Evolutionary conservation across 1,140 invertebrate genomes (phyloP).

Genomic region (Cotesia glomerata): DNA sequence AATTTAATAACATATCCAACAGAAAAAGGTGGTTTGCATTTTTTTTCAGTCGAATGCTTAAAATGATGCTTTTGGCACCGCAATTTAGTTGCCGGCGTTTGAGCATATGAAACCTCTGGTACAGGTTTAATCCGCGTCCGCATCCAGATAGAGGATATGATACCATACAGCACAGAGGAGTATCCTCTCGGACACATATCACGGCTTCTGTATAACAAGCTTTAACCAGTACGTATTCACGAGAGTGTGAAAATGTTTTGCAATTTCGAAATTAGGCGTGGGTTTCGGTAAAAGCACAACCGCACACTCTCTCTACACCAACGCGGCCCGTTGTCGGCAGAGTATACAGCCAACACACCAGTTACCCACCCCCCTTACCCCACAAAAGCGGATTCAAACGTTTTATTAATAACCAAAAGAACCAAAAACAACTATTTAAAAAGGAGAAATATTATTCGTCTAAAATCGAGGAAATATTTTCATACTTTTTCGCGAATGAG

Average conservation of each 20-base stretch:
- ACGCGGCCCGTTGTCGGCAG: conserved; percentile 33
- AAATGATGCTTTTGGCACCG: conserved; percentile 18
- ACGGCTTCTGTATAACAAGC: no score
- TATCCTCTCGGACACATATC: no score
- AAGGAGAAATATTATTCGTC: no score
- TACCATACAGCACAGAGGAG: no score
- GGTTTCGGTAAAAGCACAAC: conserved; percentile 47
- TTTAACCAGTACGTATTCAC: conserved; percentile 44
- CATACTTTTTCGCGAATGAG: no score
- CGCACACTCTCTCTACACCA: conserved; percentile 49
- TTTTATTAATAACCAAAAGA: background rate
- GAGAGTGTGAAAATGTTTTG: conserved; percentile 63
- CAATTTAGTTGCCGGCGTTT: conserved; percentile 19
- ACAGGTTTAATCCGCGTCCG: no score
- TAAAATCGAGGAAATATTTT: no score
- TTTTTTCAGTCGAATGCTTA: conserved; percentile 2
- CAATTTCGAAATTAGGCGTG: conserved; percentile 59
- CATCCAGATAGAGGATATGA: no score
- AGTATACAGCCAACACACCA: conserved; percentile 56
- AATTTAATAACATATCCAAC: no score
- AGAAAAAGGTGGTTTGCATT: no score
- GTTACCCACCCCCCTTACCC: conserved; percentile 26
- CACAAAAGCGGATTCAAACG: conserved; percentile 42
- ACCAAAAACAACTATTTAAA: no score
- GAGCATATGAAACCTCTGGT: conserved; percentile 2